These are phyloP conservation scores for Trichomalopsis sarcophagae DNA, from an alignment of 1,140 invertebrate genomes.

Conservation along the genomic window DNA sequence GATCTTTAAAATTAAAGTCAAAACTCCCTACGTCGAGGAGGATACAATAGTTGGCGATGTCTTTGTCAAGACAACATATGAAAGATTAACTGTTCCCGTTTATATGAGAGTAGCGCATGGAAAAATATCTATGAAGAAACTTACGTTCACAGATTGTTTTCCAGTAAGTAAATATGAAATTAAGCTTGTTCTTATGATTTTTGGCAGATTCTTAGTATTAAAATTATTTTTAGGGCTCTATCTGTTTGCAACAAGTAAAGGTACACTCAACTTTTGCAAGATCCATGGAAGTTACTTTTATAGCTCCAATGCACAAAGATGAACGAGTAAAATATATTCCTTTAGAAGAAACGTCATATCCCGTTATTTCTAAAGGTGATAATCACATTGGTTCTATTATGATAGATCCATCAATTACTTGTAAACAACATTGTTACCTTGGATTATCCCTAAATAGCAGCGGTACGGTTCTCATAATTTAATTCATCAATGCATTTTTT, in stretches of 20 bases:
- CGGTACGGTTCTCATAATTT: constrained; percentile 69
- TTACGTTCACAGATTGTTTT: constrained; percentile 88
- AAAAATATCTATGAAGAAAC: constrained; percentile 78
- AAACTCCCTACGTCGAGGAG: constrained; percentile 82
- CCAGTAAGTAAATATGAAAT: constrained; percentile 80
- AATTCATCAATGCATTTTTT: not conserved
- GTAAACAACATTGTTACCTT: constrained; percentile 85
- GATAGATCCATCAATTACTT: constrained; percentile 82
- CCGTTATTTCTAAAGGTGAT: constrained; percentile 71
- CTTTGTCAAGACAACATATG: constrained; percentile 84
- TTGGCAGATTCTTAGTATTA: not conserved
- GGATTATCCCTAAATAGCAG: constrained; percentile 78
- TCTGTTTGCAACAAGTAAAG: constrained; percentile 83
- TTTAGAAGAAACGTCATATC: constrained; percentile 64
- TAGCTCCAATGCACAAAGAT: constrained; percentile 75
- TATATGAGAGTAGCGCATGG: constrained; percentile 79
- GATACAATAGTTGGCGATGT: constrained; percentile 81
- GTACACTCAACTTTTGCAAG: constrained; percentile 85
- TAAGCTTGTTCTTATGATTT: not conserved
- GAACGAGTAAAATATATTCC: constrained; percentile 73
- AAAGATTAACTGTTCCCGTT: constrained; percentile 79
- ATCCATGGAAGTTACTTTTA: constrained; percentile 79
- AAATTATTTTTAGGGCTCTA: constrained; percentile 81
- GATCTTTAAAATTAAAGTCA: constrained; percentile 83
- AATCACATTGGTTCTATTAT: constrained; percentile 75